A percentile compares a stretch with the other conserved stretches of the same genome.
Evolutionary conservation across 2,797 vertebrate genomes (phyloP).

Genomic region (Selene dorsalis): DNA sequence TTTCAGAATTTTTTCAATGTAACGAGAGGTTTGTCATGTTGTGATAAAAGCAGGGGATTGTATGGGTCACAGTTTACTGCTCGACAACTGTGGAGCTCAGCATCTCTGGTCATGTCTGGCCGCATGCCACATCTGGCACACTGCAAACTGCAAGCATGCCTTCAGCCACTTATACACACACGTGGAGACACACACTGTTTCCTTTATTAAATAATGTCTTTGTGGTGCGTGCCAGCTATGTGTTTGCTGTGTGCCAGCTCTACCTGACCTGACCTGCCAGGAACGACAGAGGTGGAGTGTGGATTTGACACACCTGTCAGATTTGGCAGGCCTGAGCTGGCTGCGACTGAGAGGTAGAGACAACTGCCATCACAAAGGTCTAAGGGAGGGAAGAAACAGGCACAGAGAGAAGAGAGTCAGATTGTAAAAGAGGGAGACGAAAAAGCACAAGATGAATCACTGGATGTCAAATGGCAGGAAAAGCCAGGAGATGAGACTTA

Average conservation of each 20-base stretch:
- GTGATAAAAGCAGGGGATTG: conserved; percentile 68
- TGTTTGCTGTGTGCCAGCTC: conserved; percentile 60
- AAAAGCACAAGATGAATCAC: conserved; percentile 60
- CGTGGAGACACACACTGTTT: conserved; percentile 21
- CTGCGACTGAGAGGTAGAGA: conserved; percentile 65
- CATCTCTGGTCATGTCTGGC: conserved; percentile 67
- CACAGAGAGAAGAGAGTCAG: conserved; percentile 44
- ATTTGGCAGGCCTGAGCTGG: conserved; percentile 73
- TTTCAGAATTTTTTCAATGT: conserved; percentile 34
- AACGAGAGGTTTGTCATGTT: conserved; percentile 63
- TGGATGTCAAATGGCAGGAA: conserved; percentile 66
- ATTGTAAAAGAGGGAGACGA: conserved; percentile 50
- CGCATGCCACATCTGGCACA: conserved; percentile 62
- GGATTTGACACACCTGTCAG: conserved; percentile 80
- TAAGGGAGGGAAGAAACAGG: conserved; percentile 51
- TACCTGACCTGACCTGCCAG: conserved; percentile 75
- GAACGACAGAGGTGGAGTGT: conserved; percentile 71
- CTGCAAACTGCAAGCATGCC: conserved; percentile 42
- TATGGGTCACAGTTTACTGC: conserved; percentile 70
- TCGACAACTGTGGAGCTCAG: conserved; percentile 61
- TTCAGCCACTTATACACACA: conserved; percentile 14
- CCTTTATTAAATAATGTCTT: conserved; percentile 65
- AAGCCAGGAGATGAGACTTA: conserved; percentile 63
- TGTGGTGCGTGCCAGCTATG: conserved; percentile 55
- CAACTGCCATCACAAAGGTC: conserved; percentile 69